A percentile compares a stretch with the other conserved stretches of the same genome.
phyloP scores from a whole-genome alignment of 2,888 invertebrate species.

The Brachypalpus laphriformis region DNA sequence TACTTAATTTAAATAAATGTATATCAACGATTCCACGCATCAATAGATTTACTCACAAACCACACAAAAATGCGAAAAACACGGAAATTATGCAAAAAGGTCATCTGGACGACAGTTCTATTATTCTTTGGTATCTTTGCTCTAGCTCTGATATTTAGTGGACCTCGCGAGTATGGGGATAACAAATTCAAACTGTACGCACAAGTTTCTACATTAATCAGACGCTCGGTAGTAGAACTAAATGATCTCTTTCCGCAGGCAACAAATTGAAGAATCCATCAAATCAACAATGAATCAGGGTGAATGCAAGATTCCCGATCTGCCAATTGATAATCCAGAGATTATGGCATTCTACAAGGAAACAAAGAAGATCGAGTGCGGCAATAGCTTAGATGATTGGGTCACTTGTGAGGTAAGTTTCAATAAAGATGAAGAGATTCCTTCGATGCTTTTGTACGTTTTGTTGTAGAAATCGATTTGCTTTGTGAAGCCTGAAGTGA shows the following conservation, averaged over 20 bases:
- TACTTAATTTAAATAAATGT: slow-evolving; percentile 20
- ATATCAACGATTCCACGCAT: not conserved
- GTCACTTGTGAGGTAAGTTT: slow-evolving; percentile 87
- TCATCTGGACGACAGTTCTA: slow-evolving; percentile 59
- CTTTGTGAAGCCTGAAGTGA: slow-evolving; percentile 80
- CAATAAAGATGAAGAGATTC: not conserved
- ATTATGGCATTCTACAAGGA: slow-evolving; percentile 88
- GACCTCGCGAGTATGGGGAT: slow-evolving; percentile 75
- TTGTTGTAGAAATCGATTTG: slow-evolving; percentile 80
- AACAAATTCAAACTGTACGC: slow-evolving; percentile 79
- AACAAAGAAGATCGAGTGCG: slow-evolving; percentile 86
- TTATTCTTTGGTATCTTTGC: slow-evolving; percentile 53
- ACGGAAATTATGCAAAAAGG: slow-evolving; percentile 65
- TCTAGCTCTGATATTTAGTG: slow-evolving; percentile 59
- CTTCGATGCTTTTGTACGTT: not conserved
- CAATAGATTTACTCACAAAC: not conserved
- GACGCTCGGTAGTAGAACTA: not conserved
- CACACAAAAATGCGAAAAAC: slow-evolving; percentile 68
- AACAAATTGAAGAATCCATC: slow-evolving; percentile 83
- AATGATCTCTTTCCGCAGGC: slow-evolving; percentile 78
- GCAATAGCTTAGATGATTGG: slow-evolving; percentile 87
- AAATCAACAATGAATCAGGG: slow-evolving; percentile 82
- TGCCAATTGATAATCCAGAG: slow-evolving; percentile 88
- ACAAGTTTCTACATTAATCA: not conserved
- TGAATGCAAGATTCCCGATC: slow-evolving; percentile 86